phyloP scores from a whole-genome alignment of 2,113 vertebrate genomes.

The Jacana jacana region DNA sequence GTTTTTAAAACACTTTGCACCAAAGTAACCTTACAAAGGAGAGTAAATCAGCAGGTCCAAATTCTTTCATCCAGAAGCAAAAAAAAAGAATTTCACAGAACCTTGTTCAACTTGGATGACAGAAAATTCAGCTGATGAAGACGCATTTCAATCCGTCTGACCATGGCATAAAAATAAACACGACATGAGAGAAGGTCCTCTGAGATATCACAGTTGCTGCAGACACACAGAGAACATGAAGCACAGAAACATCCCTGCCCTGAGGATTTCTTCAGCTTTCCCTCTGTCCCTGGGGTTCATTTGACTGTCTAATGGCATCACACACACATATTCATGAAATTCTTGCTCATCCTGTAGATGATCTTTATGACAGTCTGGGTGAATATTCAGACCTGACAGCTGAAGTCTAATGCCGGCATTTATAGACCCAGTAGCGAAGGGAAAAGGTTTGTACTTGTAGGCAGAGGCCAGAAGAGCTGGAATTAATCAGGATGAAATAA shows the following conservation, averaged over 20 bases:
- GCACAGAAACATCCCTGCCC: neutral
- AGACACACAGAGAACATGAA: neutral
- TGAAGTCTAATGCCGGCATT: neutral
- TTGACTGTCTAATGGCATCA: neutral
- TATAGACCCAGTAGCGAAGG: neutral
- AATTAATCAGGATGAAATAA: neutral
- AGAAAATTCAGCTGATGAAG: neutral
- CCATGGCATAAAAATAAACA: neutral
- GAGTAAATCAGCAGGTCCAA: neutral
- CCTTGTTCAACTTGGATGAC: neutral
- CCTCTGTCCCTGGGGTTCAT: neutral
- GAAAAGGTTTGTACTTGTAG: neutral
- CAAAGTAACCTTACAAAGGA: neutral
- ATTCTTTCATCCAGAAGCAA: neutral
- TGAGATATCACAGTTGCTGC: neutral
- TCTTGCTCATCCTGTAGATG: neutral
- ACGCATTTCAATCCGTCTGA: rapidly evolving
- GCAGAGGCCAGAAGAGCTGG: neutral
- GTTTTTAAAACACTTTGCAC: neutral
- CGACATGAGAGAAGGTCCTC: rapidly evolving
- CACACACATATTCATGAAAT: conserved; percentile 26
- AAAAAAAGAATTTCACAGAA: neutral
- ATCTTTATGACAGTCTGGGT: neutral
- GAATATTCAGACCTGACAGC: neutral
- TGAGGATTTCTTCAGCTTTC: neutral